Base-by-base conservation (phyloP, 2,888 invertebrate genomes). In the Melanostoma mellinum region DNA sequence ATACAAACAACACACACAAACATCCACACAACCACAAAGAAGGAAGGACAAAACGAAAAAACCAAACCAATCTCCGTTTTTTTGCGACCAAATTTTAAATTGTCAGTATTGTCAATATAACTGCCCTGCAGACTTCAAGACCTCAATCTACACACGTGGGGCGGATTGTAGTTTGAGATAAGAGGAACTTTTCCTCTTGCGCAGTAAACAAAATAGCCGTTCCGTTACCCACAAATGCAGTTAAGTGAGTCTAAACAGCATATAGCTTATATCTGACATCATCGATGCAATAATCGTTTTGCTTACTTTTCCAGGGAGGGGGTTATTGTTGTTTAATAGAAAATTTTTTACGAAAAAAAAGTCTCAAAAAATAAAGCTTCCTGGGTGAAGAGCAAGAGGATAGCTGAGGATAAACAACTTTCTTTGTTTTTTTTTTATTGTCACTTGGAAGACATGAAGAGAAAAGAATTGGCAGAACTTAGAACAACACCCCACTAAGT, bases 261-360 rank as follows among this genome's bases (percentile, higher is more conserved):
- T 35, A 55, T 68, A 30, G 46, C 53, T 75, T 55, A 73, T 73
- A 65, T 75, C 81, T 77, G 81, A 81, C 77, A 81, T 81, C 81
- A 81, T 81, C 76, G 76, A 81, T 76, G 76, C 77, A 77, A 81
- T 81, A 81, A 81, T 76, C 81, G 76, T 81, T 81, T 81, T 76
- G 72, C 67, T 81, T 71, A 60, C 36, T 81, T 78, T 73, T 53
- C 20, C 20, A 20, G 20, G 20, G 20, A 20, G 20, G 20, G 20
- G 20, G 20, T 20, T 20, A 20, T 20, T 20, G 20, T 20, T 20
- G 20, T 20, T 20, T 20, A 20, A 20, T 20, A 20, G 20, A 20
- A 20, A 20, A 20, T 20, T 20, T 20, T 20, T 0, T 20, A 20
- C 20, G 20, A 20, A 20, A 20, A 20, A 20, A 20, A 20, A n/a